Evolutionary conservation across 2,888 invertebrate genomes (phyloP), one percentile per base, ranked within the genome.

Genomic region (Sminthurinus aureus): DNA sequence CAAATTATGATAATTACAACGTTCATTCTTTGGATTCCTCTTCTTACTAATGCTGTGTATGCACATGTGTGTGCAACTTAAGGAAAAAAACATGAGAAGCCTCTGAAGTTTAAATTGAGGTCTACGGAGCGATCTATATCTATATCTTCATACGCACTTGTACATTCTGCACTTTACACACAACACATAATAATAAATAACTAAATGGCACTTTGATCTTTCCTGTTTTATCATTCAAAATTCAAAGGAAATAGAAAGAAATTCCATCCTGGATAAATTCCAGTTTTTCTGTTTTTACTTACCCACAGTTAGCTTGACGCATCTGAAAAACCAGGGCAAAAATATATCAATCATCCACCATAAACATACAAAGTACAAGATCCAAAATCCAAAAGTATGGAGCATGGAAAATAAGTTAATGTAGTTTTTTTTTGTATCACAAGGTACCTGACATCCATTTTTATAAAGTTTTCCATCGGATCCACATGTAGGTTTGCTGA

Each of bases 391-490:
- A n/a, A n/a, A n/a, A n/a, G n/a, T n/a, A n/a, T n/a, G n/a, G n/a
- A 38, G 38, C 6, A 38, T 38, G 1, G 38, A 38, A 38, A 38
- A 38, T 38, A 6, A 38, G 6, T 38, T 6, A 38, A 38, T 38
- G 38, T n/a, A n/a, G n/a, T n/a, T n/a, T n/a, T n/a, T n/a, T n/a
- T n/a, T n/a, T n/a, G n/a, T n/a, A n/a, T n/a, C n/a, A n/a, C n/a
- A n/a, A n/a, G n/a, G n/a, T 6, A 38, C 38, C 38, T 38, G 58
- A 90, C 96, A 97, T 80, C 96, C 95, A 90, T 96, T 96, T 73
- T 96, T 94, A 90, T 97, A 97, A 74, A 97, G 92, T 88, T 96
- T 94, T 0, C 96, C 96, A 90, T 97, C 96, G 13, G 96, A 96
- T 0, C 96, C 97, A 89, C 97, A 97, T 11, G 96, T 96, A 6